These are phyloP conservation scores for Agrypnia vestita DNA, from an alignment of 1,140 invertebrate species.

Conservation along the genomic window DNA sequence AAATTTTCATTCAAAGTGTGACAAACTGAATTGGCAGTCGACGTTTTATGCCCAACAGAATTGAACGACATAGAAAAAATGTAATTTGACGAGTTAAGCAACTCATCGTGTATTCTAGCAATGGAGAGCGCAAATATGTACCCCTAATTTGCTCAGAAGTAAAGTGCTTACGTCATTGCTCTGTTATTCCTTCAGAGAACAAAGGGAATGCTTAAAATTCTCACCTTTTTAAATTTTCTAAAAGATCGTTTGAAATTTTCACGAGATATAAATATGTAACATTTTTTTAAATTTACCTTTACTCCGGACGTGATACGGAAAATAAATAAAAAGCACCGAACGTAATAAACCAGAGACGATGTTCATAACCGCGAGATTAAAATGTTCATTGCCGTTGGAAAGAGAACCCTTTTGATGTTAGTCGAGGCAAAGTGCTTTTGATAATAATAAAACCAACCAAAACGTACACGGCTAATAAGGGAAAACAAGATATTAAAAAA, in stretches of 20 bases:
- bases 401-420: constrained; percentile 1
- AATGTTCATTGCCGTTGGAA: constrained; percentile 6
- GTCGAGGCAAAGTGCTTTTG: neutral
- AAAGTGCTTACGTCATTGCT: neutral
- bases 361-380: neutral
- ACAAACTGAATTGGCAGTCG: neutral
- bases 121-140: neutral
- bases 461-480: too few relatives aligned
- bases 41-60: neutral
- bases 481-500: too few relatives aligned
- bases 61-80: neutral
- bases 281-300: constrained; percentile 18
- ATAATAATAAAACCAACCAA: neutral
- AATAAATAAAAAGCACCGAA: constrained; percentile 1
- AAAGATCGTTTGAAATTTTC: constrained; percentile 2
- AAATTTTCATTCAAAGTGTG: too few relatives aligned
- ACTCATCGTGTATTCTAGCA: neutral
- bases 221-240: constrained; percentile 21
- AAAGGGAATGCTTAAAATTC: constrained; percentile 27
- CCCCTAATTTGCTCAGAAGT: neutral
- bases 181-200: constrained; percentile 9
- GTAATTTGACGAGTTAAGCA: neutral
- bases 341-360: constrained; percentile 1
- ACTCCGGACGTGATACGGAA: neutral
- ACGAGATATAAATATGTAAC: constrained; percentile 9